Base-by-base conservation (phyloP, 2,888 invertebrate species). In the Alloplasta piceator region DNA sequence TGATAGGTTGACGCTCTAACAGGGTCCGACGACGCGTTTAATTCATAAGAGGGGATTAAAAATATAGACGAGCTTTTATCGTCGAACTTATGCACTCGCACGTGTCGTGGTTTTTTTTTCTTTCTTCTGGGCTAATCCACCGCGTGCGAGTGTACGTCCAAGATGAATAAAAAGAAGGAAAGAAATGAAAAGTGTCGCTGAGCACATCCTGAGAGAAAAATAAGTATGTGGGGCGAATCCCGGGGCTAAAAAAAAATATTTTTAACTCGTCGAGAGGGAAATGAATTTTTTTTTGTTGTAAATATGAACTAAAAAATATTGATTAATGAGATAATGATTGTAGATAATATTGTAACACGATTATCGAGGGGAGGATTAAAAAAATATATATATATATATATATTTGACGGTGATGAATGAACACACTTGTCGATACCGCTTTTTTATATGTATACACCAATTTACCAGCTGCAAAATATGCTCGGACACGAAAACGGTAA, bases 371-470 rank as follows among this genome's bases (percentile, higher is more conserved):
- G 61, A 58, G 6, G 26, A 58, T 48, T 36, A 66, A 48, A 63
- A 38, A 70, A 48, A 73, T 66, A 66, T 70, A 56, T 64, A 75
- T 48, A 56, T 71, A 71, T 50, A 39, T 14, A 43, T 36, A 56
- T 64, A 71, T 41, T 10, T 66, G 74, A 67, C 67, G 50, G 50
- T 39, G 64, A 41, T 58, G 61, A 60, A 73, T 46, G 76, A 76
- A 76, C 52, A 82, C 79, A 75, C 67, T 79, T 68, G 83, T 78
- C 68, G 82, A 82, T 80, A 76, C 72, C 76, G 81, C 80, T 82
- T 84, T 82, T 83, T 85, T 85, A 84, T 83, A 83, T 82, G 83
- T 84, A 84, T 73, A 80, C 83, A 78, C 77, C 46, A 63, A 74
- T 64, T 26, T 74, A 78, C 68, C 66, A 66, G 80, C 77, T 67